Evolutionary conservation across 1,140 invertebrate species (phyloP), one percentile per base, ranked within the genome.

Genomic region (Tetramorium alpestre): DNA sequence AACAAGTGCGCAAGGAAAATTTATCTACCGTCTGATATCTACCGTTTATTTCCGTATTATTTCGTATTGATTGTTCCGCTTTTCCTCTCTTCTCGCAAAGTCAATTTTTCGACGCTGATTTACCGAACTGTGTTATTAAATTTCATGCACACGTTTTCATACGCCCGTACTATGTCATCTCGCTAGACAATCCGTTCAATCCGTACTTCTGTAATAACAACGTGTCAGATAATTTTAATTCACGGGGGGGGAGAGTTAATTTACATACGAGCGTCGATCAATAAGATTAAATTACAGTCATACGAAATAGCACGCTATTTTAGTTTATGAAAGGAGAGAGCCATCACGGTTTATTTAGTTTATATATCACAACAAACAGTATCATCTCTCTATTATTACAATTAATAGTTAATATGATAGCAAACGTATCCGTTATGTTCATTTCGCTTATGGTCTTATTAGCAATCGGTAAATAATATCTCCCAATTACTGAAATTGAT

Each of bases 381-480:
- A 67, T 67, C 11, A 54, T 49, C 5, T 25, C 18, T 22, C 22
- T 54, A 67, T 78, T 13, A n/a, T 10, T 18, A 18, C 54, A 54
- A 67, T 81, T 44, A 56, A 8, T 70, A 44, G 70, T 81, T 70
- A 69, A 38, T 69, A 62, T 44, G 18, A 56, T n/a, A 65, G 13
- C 44, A 33, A 49, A 78, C 3, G 38, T 65, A 51, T 33, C 16
- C 0, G n/a, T 18, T 58, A 18, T 28, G n/a, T 76, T 58, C 25
- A 62, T 28, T 62, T 44, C 3, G 22, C 10, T 25, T 44, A 6
- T 60, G 13, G 2, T 44, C 8, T 76, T 60, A 72, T 72, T 38
- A 8, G 18, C 47, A 33, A 38, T 72, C 18, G 16, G 22, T 28
- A 44, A 62, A 76, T 18, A 44, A 76, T 76, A 76, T 41, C 18